Conservation (phyloP, 2,797 vertebrate species). For the Scolopax rusticola region DNA sequence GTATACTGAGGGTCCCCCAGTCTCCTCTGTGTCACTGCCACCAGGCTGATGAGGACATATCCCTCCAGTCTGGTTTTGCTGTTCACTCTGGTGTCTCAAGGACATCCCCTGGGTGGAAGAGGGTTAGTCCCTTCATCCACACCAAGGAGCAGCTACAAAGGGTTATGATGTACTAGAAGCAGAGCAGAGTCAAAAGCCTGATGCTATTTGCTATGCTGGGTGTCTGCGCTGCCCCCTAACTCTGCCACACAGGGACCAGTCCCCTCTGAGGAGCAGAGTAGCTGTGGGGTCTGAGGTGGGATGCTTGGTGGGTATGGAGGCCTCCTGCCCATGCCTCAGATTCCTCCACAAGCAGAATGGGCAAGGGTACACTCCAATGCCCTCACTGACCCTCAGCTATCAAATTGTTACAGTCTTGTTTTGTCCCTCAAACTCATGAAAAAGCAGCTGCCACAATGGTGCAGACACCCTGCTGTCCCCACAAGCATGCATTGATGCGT, state of each 20-base stretch:
- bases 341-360: neutral
- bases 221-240: neutral
- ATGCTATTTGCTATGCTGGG: neutral
- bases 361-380: neutral
- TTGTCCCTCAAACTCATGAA: neutral
- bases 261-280: fast-evolving
- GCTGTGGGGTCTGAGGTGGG: neutral
- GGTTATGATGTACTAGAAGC: neutral
- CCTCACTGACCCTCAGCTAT: neutral
- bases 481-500: neutral
- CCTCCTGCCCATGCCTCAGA: neutral
- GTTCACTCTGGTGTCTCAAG: neutral
- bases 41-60: no score
- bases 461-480: neutral
- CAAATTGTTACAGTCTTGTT: neutral
- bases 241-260: neutral
- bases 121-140: neutral
- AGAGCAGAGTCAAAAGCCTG: neutral
- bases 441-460: neutral
- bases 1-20: neutral
- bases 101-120: fast-evolving
- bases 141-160: neutral
- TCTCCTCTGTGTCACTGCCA: neutral
- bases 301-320: fast-evolving
- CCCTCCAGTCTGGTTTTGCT: neutral